Evolutionary conservation across 2,888 invertebrate genomes (phyloP).

Genomic region (Dascillus cervinus): DNA sequence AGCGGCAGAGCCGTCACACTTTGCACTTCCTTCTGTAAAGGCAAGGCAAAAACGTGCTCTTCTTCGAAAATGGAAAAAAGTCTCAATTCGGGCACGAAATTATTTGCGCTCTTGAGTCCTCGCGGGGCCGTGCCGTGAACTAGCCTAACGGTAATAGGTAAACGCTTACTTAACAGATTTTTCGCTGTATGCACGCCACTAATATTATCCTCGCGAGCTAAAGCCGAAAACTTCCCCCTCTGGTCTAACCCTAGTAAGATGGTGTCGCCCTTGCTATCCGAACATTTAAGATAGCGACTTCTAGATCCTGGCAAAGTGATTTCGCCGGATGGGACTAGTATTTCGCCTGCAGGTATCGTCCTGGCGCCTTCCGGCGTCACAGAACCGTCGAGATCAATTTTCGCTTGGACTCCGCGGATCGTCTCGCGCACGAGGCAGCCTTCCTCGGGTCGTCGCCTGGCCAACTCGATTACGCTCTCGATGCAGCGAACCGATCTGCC

Average conservation of each 20-base stretch:
- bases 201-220: constrained; percentile 89
- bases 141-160: constrained; percentile 86
- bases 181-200: constrained; percentile 90
- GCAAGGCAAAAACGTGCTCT: constrained; percentile 77
- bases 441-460: constrained; percentile 64
- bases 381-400: constrained; percentile 51
- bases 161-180: constrained; percentile 78
- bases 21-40: constrained; percentile 72
- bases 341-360: constrained; percentile 76
- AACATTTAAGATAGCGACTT: constrained; percentile 78
- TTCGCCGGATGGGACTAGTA: constrained; percentile 72
- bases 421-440: constrained; percentile 74
- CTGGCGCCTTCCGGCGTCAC: constrained; percentile 61
- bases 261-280: constrained; percentile 76
- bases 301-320: constrained; percentile 58
- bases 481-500: constrained; percentile 85
- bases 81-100: constrained; percentile 79
- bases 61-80: constrained; percentile 79
- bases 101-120: constrained; percentile 71
- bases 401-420: constrained; percentile 60
- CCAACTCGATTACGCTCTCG: constrained; percentile 78
- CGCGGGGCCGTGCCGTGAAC: constrained; percentile 86
- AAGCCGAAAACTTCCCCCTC: constrained; percentile 83
- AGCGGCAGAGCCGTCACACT: constrained; percentile 75
- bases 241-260: constrained; percentile 79